A percentile compares a stretch with the other conserved stretches of the same genome.
Evolutionary conservation across 2,797 vertebrate species (phyloP).

Genomic region (Erethizon dorsatum): DNA sequence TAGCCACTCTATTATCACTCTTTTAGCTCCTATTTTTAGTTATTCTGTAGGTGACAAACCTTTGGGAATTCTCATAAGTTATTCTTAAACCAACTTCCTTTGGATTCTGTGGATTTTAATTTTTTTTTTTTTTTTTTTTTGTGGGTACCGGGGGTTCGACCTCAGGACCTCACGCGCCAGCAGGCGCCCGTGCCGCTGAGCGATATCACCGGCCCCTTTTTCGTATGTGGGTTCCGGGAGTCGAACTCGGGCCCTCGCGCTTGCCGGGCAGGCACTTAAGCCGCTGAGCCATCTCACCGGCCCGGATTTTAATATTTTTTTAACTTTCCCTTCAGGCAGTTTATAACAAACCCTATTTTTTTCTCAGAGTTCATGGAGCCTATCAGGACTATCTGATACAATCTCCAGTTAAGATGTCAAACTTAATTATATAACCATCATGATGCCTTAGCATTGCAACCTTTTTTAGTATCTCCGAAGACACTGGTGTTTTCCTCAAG

Average conservation of each 20-base stretch:
- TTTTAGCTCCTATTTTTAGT: background rate
- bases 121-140: too few relatives aligned
- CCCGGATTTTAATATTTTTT: constrained; percentile 74
- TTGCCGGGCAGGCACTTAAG: too few relatives aligned
- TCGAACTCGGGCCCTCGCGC: too few relatives aligned
- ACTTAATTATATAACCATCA: constrained; percentile 75
- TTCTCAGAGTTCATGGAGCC: constrained; percentile 63
- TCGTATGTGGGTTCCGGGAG: too few relatives aligned
- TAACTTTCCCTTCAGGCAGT: constrained; percentile 72
- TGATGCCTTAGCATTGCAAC: background rate
- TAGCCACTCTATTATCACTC: background rate
- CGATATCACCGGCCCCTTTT: too few relatives aligned
- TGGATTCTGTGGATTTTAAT: constrained; percentile 62
- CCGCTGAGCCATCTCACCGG: too few relatives aligned
- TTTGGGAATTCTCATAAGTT: constrained; percentile 56
- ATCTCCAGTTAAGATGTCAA: constrained; percentile 75
- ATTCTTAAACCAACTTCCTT: constrained; percentile 67
- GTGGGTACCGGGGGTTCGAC: too few relatives aligned
- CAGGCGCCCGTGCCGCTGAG: too few relatives aligned
- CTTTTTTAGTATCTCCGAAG: constrained; percentile 26
- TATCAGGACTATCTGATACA: constrained; percentile 61
- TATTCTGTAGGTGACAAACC: constrained; percentile 1
- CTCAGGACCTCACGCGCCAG: too few relatives aligned
- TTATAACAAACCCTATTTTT: constrained; percentile 48
- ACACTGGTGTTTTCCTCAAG: constrained; percentile 65